Percentiles rank a stretch among this genome's conserved stretches.
Evolutionary conservation across 2,113 vertebrate species (phyloP).

Genomic region (Tenebrosternarchus preto): DNA sequence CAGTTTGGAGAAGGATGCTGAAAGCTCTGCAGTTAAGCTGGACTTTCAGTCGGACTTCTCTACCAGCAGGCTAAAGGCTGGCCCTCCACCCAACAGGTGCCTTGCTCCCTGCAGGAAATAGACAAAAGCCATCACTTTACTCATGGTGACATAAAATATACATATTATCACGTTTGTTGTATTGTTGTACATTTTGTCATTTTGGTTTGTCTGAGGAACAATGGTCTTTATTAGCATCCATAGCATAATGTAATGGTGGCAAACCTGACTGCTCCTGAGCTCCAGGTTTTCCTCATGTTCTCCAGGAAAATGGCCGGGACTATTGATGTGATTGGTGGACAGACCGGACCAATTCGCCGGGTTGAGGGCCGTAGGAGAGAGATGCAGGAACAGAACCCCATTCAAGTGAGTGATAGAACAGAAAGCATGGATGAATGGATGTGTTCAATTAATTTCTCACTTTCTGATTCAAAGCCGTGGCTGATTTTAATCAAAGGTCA

Average conservation of each 20-base stretch:
- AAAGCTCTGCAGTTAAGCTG: constrained; percentile 57
- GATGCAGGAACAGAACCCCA: constrained; percentile 67
- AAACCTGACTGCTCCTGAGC: neutral
- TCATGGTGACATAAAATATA: no score
- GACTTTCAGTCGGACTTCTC: constrained; percentile 71
- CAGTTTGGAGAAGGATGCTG: constrained; percentile 59
- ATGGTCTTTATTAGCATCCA: no score
- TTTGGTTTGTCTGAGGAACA: no score
- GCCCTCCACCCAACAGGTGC: constrained; percentile 74
- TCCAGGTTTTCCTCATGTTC: neutral
- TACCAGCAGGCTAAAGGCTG: constrained; percentile 65
- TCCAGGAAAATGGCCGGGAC: constrained; percentile 73
- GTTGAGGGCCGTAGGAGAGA: constrained; percentile 70
- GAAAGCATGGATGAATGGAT: no score
- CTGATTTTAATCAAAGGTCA: no score
- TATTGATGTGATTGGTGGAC: constrained; percentile 72
- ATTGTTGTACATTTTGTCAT: no score
- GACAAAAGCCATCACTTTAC: no score
- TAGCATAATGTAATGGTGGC: no score
- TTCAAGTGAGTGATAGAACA: constrained; percentile 35
- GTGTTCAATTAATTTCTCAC: no score
- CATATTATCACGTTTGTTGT: no score
- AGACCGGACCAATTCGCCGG: constrained; percentile 71
- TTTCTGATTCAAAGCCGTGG: no score
- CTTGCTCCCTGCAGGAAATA: neutral